Evolutionary conservation across 2,113 vertebrate genomes (phyloP).

Genomic region (Gulo gulo): DNA sequence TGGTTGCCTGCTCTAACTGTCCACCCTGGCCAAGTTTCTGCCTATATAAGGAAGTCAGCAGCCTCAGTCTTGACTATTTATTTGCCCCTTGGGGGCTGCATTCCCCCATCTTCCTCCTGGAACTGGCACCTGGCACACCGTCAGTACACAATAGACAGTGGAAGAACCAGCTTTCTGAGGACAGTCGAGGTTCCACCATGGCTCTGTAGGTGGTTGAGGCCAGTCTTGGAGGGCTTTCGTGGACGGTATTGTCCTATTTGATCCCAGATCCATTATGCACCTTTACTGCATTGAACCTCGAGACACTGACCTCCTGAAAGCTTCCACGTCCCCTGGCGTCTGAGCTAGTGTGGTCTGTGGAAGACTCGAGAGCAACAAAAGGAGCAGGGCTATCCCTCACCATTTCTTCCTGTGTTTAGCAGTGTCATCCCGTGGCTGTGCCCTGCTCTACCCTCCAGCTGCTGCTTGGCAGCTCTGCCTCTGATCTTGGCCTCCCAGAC

Average conservation of each 20-base stretch:
- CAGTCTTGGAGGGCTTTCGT: not conserved
- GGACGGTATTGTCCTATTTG: too few relatives aligned
- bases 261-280: not conserved
- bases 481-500: fast-evolving
- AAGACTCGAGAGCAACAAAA: not conserved
- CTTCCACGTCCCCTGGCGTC: not conserved
- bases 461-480: not conserved
- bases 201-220: not conserved
- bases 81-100: not conserved
- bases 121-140: not conserved
- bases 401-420: not conserved
- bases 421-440: fast-evolving
- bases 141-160: not conserved
- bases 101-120: not conserved
- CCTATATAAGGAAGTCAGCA: not conserved
- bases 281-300: not conserved
- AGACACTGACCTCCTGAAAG: not conserved
- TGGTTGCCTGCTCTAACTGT: not conserved
- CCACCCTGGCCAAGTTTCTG: not conserved
- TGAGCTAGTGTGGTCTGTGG: not conserved
- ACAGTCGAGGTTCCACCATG: fast-evolving
- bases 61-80: not conserved
- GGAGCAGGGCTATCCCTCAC: fast-evolving
- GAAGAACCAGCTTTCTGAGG: not conserved
- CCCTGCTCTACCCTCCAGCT: not conserved